Conservation (phyloP, 2,113 vertebrate genomes). For the Corythaeola cristata region DNA sequence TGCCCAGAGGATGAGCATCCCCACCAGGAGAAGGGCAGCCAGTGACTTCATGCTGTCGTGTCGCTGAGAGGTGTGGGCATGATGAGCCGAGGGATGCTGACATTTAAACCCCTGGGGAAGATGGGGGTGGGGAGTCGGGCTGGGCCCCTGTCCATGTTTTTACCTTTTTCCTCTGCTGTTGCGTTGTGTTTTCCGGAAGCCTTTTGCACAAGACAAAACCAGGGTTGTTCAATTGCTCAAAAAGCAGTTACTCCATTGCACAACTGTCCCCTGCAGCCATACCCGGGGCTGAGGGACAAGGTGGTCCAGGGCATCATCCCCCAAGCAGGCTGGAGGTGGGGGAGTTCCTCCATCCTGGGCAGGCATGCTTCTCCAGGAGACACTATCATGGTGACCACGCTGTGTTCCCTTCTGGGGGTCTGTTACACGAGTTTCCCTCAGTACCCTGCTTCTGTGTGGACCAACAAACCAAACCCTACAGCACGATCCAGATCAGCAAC, state of each 20-base stretch:
- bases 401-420: not conserved
- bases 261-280: not conserved
- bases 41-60: not conserved
- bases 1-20: conserved; percentile 47
- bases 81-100: rapidly evolving
- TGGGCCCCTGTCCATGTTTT: rapidly evolving
- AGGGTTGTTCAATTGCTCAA: not conserved
- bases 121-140: not conserved
- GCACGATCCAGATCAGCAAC: not conserved
- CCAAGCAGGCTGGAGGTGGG: not conserved
- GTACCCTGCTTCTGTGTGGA: not conserved
- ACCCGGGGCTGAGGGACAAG: not conserved
- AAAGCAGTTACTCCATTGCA: not conserved
- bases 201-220: not conserved
- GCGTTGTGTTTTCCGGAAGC: not conserved
- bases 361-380: not conserved
- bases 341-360: not conserved
- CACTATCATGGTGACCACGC: rapidly evolving
- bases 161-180: not conserved
- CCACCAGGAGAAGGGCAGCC: not conserved
- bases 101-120: not conserved
- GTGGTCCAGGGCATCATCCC: not conserved
- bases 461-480: not conserved
- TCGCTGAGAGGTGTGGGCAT: rapidly evolving
- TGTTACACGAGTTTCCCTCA: not conserved